Conservation (phyloP, 1,140 invertebrate species). For the Aphis craccivora region DNA sequence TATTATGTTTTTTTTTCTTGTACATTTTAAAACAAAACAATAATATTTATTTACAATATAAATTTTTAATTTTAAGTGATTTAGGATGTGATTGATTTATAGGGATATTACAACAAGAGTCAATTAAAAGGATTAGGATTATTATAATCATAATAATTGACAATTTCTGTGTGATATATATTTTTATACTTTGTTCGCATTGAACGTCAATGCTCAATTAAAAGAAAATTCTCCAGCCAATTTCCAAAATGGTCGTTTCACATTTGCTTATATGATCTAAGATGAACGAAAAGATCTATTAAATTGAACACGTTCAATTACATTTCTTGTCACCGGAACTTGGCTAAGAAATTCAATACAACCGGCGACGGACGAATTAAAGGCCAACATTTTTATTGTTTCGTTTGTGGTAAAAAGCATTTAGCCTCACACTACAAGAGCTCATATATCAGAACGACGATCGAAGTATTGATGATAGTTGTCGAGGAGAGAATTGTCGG, state of each 20-base stretch:
- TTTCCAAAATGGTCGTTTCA: background rate
- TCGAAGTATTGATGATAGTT: slow-evolving; percentile 9
- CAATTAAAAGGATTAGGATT: too few species aligned
- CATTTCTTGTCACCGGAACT: background rate
- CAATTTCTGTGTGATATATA: too few species aligned
- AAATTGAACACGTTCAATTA: background rate
- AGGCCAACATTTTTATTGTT: background rate
- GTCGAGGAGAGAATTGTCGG: background rate
- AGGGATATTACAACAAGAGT: too few species aligned
- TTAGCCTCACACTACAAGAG: background rate
- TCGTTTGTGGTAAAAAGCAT: background rate
- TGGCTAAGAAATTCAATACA: background rate
- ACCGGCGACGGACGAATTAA: background rate
- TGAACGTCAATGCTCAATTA: too few species aligned
- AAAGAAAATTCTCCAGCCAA: too few species aligned
- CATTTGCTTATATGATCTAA: background rate
- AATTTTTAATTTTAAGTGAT: too few species aligned
- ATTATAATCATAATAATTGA: too few species aligned
- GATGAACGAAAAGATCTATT: background rate
- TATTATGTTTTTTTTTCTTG: too few species aligned
- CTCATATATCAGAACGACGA: background rate
- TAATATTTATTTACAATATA: too few species aligned
- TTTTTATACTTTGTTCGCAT: too few species aligned
- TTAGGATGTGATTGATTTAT: too few species aligned
- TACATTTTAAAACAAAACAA: too few species aligned